These are phyloP conservation scores for Scylla paramamosain DNA, from an alignment of 1,140 invertebrate species.

Conservation along the genomic window DNA sequence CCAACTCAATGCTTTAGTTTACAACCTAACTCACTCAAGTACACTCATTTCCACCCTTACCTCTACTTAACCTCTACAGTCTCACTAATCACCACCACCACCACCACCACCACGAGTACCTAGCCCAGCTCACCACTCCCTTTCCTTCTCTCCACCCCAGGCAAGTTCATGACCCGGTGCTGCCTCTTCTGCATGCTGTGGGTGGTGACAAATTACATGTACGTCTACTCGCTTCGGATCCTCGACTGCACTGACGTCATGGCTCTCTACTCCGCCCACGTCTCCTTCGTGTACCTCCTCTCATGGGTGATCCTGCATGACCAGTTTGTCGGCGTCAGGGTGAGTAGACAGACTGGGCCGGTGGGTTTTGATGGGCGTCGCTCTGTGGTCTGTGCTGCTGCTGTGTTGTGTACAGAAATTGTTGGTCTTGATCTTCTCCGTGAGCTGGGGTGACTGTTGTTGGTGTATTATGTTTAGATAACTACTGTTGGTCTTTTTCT, in stretches of 20 bases:
- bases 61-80: neutral
- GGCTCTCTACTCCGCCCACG: conserved; percentile 95
- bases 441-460: too few species aligned
- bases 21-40: neutral
- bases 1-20: neutral
- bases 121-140: neutral
- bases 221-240: conserved; percentile 91
- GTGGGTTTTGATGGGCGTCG: too few species aligned
- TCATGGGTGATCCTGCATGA: conserved; percentile 98
- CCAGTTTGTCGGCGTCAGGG: conserved; percentile 96
- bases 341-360: conserved; percentile 83
- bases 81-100: conserved; percentile 5
- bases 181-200: conserved; percentile 93
- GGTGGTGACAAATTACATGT: conserved; percentile 96
- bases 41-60: neutral
- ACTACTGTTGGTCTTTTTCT: too few species aligned
- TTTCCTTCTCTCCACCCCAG: conserved; percentile 80
- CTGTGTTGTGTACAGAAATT: neutral
- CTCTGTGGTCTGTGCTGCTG: neutral
- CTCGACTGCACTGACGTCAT: conserved; percentile 94
- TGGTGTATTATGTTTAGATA: too few species aligned
- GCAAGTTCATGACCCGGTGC: conserved; percentile 91
- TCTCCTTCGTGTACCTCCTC: conserved; percentile 94
- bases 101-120: neutral
- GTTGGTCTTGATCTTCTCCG: too few species aligned